Evolutionary conservation across 2,797 vertebrate genomes (phyloP), one percentile per base, ranked within the genome.

Genomic region (Eutrigla gurnardus): DNA sequence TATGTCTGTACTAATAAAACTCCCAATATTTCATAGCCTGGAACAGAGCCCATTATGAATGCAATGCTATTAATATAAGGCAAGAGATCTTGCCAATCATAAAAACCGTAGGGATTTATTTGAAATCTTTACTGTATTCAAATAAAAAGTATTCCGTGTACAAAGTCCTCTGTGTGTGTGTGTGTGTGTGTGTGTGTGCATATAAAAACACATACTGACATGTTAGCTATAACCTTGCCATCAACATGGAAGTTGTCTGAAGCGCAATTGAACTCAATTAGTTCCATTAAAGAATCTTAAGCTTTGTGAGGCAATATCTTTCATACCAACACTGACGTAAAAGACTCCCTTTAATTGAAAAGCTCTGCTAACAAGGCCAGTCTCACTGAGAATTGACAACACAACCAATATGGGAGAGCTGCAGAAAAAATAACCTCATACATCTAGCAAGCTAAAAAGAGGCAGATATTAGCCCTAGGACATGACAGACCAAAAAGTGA

Each of bases 31-130:
- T 83, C 46, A 74, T 73, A 43, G 32, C 35, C 46, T 75, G 59
- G 36, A 75, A 84, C 14, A 35, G 42, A 73, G 61, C 50, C 70
- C 50, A 68, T 80, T 77, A 78, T 76, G 43, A 81, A 65, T 65
- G 61, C 71, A 87, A 65, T 60, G 64, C 14, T 85, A 75, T 88
- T 76, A 83, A 62, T 63, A 74, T 63, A 39, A 76, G 58, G 68
- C 42, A 59, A 75, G 39, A 58, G 57, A 80, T 70, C 69, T 70
- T 83, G 81, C 13, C 77, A 75, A 80, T 77, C 81, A 78, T 10
- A 69, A 70, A 73, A 11, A 67, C 35, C 64, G 25, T 33, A 55
- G 62, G 81, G 71, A 77, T 88, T 83, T 83, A 59, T 65, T 79
- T 70, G 64, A 77, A 80, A 69, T 58, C 25, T 25, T 25, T 25